A percentile compares a stretch with the other conserved stretches of the same genome.
These are phyloP conservation scores for Romanogobio albipinnatus DNA, from an alignment of 2,113 vertebrate species.

Conservation along the genomic window DNA sequence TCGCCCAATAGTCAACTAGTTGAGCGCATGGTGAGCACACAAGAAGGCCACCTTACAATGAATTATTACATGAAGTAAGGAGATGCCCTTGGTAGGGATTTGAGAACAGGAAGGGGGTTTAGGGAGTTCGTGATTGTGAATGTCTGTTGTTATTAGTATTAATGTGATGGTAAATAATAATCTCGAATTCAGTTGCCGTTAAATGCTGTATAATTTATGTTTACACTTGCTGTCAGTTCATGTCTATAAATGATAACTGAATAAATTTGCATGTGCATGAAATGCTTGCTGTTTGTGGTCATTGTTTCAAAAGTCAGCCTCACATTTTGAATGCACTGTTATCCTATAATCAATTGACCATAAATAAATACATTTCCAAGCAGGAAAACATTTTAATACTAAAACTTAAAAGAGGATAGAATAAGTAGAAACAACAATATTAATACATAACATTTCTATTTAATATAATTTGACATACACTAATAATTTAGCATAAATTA, in stretches of 20 bases:
- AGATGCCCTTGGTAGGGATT: neutral
- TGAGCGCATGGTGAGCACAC: neutral
- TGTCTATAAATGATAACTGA: slow-evolving; percentile 53
- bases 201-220: slow-evolving; percentile 54
- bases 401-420: neutral
- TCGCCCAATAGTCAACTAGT: neutral
- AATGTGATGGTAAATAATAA: slow-evolving; percentile 46
- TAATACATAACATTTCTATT: neutral
- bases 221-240: slow-evolving; percentile 60
- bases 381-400: neutral
- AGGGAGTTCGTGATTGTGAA: slow-evolving; percentile 46
- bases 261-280: slow-evolving; percentile 80
- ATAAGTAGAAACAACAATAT: neutral
- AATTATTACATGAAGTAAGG: neutral
- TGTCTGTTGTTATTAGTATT: slow-evolving; percentile 44
- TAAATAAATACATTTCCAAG: neutral
- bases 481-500: too few species aligned
- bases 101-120: slow-evolving; percentile 14
- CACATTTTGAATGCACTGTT: neutral
- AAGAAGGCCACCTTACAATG: neutral
- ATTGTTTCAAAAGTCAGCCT: neutral
- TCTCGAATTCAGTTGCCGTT: slow-evolving; percentile 36
- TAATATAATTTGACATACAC: neutral
- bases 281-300: slow-evolving; percentile 19
- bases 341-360: neutral